phyloP scores from a whole-genome alignment of 2,888 invertebrate species.

The Artemia sinica region DNA sequence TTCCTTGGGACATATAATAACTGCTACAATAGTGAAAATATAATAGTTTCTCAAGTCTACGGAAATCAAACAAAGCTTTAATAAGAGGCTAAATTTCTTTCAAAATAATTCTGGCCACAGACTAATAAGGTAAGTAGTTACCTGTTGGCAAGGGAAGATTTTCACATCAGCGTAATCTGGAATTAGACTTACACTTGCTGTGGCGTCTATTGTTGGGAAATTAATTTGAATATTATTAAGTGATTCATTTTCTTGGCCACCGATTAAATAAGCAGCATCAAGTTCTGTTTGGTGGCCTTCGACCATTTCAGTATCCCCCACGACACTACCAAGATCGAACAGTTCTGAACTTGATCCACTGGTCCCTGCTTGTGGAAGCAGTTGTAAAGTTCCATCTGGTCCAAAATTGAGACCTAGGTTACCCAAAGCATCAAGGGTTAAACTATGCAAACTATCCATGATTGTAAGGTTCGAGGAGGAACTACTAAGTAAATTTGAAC shows the following conservation, averaged over 20 bases:
- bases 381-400: background rate
- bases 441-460: constrained; percentile 12
- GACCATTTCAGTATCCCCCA: background rate
- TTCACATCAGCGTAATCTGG: constrained; percentile 4
- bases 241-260: constrained; percentile 1
- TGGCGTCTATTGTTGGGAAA: background rate
- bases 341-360: background rate
- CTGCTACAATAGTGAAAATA: no score
- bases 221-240: constrained; percentile 4
- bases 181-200: constrained; percentile 10
- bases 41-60: no score
- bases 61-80: no score
- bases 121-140: background rate
- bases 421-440: constrained; percentile 1
- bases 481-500: background rate
- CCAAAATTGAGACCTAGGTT: background rate
- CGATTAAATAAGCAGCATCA: constrained; percentile 8
- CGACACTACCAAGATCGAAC: background rate
- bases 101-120: no score
- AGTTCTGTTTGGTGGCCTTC: background rate
- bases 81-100: no score
- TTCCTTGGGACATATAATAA: no score
- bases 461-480: background rate
- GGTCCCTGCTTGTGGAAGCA: background rate
- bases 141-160: constrained; percentile 11